Evolutionary conservation across 2,888 invertebrate species (phyloP).

Genomic region (Ametastegia equiseti): DNA sequence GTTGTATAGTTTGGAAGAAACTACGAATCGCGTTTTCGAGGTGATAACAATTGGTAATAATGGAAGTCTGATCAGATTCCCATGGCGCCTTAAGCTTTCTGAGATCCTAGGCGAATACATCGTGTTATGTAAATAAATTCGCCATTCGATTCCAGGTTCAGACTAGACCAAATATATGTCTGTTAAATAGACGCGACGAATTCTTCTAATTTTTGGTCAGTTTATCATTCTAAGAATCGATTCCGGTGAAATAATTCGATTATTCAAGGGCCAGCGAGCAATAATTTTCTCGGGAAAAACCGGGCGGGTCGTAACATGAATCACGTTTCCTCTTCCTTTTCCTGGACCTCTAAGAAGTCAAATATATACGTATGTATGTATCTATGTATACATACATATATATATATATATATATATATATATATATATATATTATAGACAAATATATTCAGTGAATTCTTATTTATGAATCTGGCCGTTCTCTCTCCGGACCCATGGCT

Average conservation of each 20-base stretch:
- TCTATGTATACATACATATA: background rate
- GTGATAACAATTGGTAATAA: too few species aligned
- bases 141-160: background rate
- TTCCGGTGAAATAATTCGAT: slow-evolving; percentile 14
- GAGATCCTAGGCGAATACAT: too few species aligned
- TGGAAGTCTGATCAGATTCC: too few species aligned
- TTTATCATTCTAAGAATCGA: background rate
- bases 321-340: slow-evolving; percentile 16
- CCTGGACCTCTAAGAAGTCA: slow-evolving; percentile 11
- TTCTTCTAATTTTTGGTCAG: background rate
- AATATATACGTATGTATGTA: background rate
- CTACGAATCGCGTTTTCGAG: too few species aligned
- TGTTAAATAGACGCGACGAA: background rate
- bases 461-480: slow-evolving; percentile 31
- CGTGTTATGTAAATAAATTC: background rate
- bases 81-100: too few species aligned
- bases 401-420: background rate
- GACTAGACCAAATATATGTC: background rate
- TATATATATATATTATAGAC: background rate
- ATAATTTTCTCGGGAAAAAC: slow-evolving; percentile 1
- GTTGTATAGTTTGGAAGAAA: too few species aligned
- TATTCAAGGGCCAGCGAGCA: background rate
- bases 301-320: slow-evolving; percentile 24
- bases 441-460: slow-evolving; percentile 43
- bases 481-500: background rate